These are phyloP conservation scores for Theretra japonica DNA, from an alignment of 2,888 invertebrate species.

Conservation along the genomic window DNA sequence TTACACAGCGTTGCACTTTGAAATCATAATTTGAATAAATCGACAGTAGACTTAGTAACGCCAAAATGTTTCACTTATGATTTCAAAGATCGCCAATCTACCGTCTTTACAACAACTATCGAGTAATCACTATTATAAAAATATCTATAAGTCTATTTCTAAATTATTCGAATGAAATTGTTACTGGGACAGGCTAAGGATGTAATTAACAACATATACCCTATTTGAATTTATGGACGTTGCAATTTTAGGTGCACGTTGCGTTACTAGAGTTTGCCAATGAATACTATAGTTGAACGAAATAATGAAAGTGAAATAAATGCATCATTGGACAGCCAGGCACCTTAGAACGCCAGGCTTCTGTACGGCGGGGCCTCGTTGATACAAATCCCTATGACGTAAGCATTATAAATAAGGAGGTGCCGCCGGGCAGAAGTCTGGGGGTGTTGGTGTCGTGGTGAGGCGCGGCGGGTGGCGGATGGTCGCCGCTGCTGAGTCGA, in stretches of 20 bases:
- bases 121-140: slow-evolving; percentile 82
- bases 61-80: slow-evolving; percentile 42
- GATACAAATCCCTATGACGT: slow-evolving; percentile 6
- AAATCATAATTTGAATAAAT: slow-evolving; percentile 44
- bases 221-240: slow-evolving; percentile 66
- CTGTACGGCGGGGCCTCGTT: neutral
- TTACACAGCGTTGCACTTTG: slow-evolving; percentile 52
- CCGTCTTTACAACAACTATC: slow-evolving; percentile 70
- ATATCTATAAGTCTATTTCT: slow-evolving; percentile 81
- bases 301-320: slow-evolving; percentile 66
- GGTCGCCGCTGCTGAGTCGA: slow-evolving; percentile 42
- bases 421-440: slow-evolving; percentile 2
- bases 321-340: slow-evolving; percentile 54
- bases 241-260: slow-evolving; percentile 60
- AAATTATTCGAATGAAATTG: slow-evolving; percentile 75
- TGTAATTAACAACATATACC: slow-evolving; percentile 82
- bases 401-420: slow-evolving; percentile 19
- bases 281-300: slow-evolving; percentile 65
- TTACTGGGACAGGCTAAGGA: slow-evolving; percentile 82
- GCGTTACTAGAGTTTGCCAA: slow-evolving; percentile 61
- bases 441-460: slow-evolving; percentile 9
- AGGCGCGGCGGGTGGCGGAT: slow-evolving; percentile 39
- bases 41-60: slow-evolving; percentile 32
- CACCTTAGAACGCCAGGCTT: slow-evolving; percentile 13
- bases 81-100: slow-evolving; percentile 58